Conservation (phyloP, 2,888 invertebrate species). For the Resseliella maxima region DNA sequence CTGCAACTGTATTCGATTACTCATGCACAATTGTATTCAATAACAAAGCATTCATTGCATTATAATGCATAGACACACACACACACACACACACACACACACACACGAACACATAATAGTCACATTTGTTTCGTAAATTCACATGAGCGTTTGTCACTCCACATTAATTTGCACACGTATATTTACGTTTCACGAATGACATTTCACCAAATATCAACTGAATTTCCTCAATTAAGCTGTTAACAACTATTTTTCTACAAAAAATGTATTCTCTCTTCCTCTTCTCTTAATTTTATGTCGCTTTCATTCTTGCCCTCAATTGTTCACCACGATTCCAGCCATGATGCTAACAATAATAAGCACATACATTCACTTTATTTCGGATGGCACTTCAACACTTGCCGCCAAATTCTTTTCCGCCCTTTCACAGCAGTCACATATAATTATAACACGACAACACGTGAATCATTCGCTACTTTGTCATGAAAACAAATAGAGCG, state of each 20-base stretch:
- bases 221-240: conserved; percentile 53
- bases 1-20: conserved; percentile 30
- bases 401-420: conserved; percentile 29
- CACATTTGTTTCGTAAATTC: too few species aligned
- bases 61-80: not conserved
- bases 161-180: conserved; percentile 9
- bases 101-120: not conserved
- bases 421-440: conserved; percentile 26
- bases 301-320: not conserved
- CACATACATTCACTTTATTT: conserved; percentile 22
- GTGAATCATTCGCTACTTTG: conserved; percentile 3
- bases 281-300: not conserved
- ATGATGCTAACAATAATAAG: conserved; percentile 41
- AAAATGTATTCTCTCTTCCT: not conserved
- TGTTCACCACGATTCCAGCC: not conserved
- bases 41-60: not conserved
- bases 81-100: not conserved
- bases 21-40: conserved; percentile 39
- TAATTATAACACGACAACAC: conserved; percentile 40
- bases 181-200: conserved; percentile 11
- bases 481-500: conserved; percentile 53
- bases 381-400: conserved; percentile 29
- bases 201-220: conserved; percentile 48
- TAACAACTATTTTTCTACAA: conserved; percentile 38
- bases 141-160: conserved; percentile 14